phyloP scores from a whole-genome alignment of 1,140 invertebrate species.

The Drosophila rufa region DNA sequence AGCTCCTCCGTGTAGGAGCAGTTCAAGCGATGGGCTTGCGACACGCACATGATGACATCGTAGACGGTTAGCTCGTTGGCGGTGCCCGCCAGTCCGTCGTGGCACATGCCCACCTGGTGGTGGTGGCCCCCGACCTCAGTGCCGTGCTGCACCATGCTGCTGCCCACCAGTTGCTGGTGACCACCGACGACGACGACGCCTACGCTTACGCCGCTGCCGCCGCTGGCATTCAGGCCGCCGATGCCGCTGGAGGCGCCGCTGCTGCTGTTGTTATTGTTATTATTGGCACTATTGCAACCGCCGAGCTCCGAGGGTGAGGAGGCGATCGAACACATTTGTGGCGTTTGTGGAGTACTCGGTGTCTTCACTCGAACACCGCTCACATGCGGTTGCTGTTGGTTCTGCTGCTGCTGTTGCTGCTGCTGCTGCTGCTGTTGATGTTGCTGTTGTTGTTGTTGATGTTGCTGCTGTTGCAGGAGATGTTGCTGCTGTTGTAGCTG shows the following conservation, averaged over 20 bases:
- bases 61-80: constrained; percentile 88
- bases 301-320: constrained; percentile 83
- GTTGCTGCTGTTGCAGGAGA: constrained; percentile 50
- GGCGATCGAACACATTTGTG: constrained; percentile 85
- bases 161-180: constrained; percentile 64
- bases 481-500: constrained; percentile 63
- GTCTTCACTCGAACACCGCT: constrained; percentile 77
- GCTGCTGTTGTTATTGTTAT: constrained; percentile 59
- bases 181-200: constrained; percentile 66
- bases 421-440: constrained; percentile 28
- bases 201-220: constrained; percentile 81
- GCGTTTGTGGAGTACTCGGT: constrained; percentile 84
- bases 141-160: constrained; percentile 57
- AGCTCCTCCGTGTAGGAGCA: constrained; percentile 96
- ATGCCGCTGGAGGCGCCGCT: constrained; percentile 38
- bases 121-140: constrained; percentile 42
- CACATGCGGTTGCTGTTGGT: constrained; percentile 75
- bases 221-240: constrained; percentile 40
- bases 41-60: constrained; percentile 94
- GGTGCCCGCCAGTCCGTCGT: constrained; percentile 68
- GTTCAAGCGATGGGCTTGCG: constrained; percentile 95
- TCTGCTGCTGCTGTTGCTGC: constrained; percentile 64
- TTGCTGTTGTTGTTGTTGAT: constrained; percentile 67
- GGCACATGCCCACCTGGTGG: constrained; percentile 71
- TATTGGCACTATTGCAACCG: constrained; percentile 81